Evolutionary conservation across 2,113 vertebrate species (phyloP).

Genomic region (Pitta sordida): DNA sequence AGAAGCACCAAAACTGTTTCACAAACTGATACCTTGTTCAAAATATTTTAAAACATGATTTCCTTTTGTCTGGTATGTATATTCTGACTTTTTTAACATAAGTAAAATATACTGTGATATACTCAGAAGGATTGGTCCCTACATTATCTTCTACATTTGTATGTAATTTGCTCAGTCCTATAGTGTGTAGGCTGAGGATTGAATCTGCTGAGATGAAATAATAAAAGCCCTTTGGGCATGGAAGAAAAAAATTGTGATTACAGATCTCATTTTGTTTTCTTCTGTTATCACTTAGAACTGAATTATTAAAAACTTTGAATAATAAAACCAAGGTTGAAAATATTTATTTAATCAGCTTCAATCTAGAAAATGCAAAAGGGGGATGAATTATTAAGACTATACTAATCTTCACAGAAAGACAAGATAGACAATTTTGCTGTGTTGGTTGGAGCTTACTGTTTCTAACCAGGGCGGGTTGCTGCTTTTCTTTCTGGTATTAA

Average conservation of each 20-base stretch:
- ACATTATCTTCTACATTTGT: not conserved
- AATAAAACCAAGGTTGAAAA: not conserved
- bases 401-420: not conserved
- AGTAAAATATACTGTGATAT: not conserved
- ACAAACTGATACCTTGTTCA: not conserved
- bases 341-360: not conserved
- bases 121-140: not conserved
- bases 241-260: not conserved
- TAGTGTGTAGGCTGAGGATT: not conserved
- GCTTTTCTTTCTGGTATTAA: not conserved
- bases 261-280: not conserved
- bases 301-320: not conserved
- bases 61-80: not conserved
- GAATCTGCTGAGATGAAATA: not conserved
- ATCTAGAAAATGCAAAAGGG: not conserved
- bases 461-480: not conserved
- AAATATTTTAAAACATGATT: not conserved
- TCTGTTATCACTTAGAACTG: not conserved
- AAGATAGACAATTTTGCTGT: not conserved
- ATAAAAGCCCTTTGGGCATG: not conserved
- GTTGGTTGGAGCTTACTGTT: not conserved
- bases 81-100: not conserved
- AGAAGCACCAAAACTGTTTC: not conserved
- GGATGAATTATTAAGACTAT: not conserved
- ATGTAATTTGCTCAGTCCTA: not conserved